These are phyloP conservation scores for Gerris buenoi DNA, from an alignment of 1,140 invertebrate species.

Conservation along the genomic window DNA sequence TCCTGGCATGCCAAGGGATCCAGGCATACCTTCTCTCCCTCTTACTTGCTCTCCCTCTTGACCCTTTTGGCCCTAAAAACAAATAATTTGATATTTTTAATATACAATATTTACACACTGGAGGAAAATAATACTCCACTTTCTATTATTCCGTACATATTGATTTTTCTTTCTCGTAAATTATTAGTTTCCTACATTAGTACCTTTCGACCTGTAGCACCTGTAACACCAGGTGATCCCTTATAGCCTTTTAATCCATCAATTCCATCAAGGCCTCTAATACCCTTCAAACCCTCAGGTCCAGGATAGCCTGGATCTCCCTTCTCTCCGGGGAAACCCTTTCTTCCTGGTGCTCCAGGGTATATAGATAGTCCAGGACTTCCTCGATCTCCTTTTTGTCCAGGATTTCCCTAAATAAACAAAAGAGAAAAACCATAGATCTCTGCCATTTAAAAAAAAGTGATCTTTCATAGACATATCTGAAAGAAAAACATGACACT, in stretches of 20 bases:
- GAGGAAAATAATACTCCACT: no score
- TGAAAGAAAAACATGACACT: no score
- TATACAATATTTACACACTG: no score
- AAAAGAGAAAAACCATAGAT: background rate
- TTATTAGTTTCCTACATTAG: no score
- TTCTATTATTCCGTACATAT: no score
- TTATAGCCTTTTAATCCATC: background rate
- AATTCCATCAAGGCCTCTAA: background rate
- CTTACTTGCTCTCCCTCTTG: background rate
- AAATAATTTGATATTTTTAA: no score
- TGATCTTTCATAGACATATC: no score
- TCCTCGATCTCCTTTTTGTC: constrained; percentile 11
- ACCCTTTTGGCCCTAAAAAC: constrained; percentile 23
- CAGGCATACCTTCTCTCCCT: constrained; percentile 7
- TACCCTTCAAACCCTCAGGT: constrained; percentile 38
- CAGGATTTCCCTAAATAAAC: constrained; percentile 5
- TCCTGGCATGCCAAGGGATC: constrained; percentile 36
- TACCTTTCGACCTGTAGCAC: background rate
- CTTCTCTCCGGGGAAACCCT: constrained; percentile 41
- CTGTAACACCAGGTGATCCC: background rate
- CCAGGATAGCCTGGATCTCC: constrained; percentile 40
- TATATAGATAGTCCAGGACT: constrained; percentile 12
- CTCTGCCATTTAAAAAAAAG: background rate
- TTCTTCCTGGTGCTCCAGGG: constrained; percentile 33
- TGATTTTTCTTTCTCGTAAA: no score